Evolutionary conservation across 2,113 vertebrate species (phyloP).

Genomic region (Myrmophylax atrothorax): DNA sequence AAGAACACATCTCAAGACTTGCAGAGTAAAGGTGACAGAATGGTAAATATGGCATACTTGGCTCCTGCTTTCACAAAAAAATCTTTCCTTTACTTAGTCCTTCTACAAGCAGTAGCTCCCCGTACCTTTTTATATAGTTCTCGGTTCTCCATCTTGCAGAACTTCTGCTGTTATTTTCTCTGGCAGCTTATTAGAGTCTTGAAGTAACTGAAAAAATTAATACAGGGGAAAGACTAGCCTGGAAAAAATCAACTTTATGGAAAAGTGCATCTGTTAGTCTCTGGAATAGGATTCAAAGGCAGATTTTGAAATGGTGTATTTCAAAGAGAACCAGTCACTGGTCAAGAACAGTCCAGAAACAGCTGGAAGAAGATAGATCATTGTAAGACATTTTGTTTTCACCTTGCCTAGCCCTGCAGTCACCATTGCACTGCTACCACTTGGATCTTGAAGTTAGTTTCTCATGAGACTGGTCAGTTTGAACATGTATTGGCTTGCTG

Average conservation of each 20-base stretch:
- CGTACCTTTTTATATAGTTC: background rate
- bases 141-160: background rate
- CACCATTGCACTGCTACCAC: background rate
- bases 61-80: background rate
- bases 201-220: background rate
- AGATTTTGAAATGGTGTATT: background rate
- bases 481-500: background rate
- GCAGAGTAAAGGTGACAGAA: background rate
- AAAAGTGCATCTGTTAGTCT: slow-evolving; percentile 23
- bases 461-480: background rate
- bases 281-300: background rate
- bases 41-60: background rate
- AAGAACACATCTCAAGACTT: background rate
- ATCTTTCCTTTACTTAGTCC: background rate
- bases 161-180: slow-evolving; percentile 24
- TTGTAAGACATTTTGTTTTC: background rate
- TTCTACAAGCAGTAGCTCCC: background rate
- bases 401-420: background rate
- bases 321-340: background rate
- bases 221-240: background rate
- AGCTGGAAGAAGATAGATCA: background rate
- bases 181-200: background rate
- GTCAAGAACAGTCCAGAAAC: background rate
- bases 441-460: background rate
- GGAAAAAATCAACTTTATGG: slow-evolving; percentile 24